These are phyloP conservation scores for Yponomeuta malinellus DNA, from an alignment of 2,888 invertebrate genomes.

Conservation along the genomic window DNA sequence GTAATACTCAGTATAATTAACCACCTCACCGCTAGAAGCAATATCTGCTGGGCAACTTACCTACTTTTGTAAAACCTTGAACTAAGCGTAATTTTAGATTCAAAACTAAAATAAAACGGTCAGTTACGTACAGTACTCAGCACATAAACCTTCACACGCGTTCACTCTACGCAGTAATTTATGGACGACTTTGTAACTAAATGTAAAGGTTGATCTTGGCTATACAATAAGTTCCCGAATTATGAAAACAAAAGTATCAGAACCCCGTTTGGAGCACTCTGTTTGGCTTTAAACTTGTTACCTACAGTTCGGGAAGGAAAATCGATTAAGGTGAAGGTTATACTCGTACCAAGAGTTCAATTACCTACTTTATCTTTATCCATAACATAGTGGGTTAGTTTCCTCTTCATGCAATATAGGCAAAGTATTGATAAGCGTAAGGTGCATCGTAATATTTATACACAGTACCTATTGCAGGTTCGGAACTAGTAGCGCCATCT, in stretches of 20 bases:
- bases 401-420: background rate
- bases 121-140: no score
- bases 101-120: no score
- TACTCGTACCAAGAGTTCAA: background rate
- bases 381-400: background rate
- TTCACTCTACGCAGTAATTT: no score
- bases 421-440: background rate
- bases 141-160: no score
- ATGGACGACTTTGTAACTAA: no score
- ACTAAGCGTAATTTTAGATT: no score
- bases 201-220: no score
- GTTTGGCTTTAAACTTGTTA: background rate
- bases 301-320: background rate
- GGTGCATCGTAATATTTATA: background rate
- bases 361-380: background rate
- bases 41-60: no score
- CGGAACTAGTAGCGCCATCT: background rate
- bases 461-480: background rate
- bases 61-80: no score
- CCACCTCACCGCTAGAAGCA: no score
- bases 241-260: background rate
- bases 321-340: conserved; percentile 17
- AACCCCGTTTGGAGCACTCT: background rate
- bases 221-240: background rate
- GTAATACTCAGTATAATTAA: no score